These are phyloP conservation scores for Atta colombica DNA, from an alignment of 1,140 invertebrate species.

Conservation along the genomic window DNA sequence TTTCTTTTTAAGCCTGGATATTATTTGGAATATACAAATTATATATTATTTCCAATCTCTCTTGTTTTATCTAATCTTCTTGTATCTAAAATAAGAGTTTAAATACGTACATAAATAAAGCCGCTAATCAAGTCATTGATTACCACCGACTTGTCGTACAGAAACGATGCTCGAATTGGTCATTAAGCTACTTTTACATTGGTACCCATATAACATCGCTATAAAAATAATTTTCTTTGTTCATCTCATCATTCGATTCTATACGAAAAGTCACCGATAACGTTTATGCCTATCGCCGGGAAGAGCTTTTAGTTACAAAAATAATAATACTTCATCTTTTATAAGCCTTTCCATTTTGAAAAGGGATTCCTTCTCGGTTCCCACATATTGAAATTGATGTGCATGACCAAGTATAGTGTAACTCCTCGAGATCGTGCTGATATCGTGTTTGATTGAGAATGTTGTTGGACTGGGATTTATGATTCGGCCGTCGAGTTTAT, in stretches of 20 bases:
- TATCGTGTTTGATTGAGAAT: not conserved
- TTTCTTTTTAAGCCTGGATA: slow-evolving; percentile 8
- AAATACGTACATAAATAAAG: slow-evolving; percentile 18
- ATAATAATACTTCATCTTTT: slow-evolving; percentile 47
- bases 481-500: not conserved
- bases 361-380: not conserved
- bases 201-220: slow-evolving; percentile 48
- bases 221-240: slow-evolving; percentile 57
- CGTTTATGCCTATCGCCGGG: not conserved
- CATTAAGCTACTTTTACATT: slow-evolving; percentile 29
- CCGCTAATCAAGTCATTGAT: not conserved
- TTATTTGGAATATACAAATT: slow-evolving; percentile 16
- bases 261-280: slow-evolving; percentile 17
- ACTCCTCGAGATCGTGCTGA: not conserved
- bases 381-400: slow-evolving; percentile 8
- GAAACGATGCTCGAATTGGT: slow-evolving; percentile 51
- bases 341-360: slow-evolving; percentile 25
- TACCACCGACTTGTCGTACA: slow-evolving; percentile 20
- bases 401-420: not conserved
- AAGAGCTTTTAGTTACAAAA: slow-evolving; percentile 46
- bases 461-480: not conserved
- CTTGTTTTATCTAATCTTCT: not conserved
- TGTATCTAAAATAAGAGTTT: slow-evolving; percentile 30
- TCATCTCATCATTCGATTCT: slow-evolving; percentile 32
- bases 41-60: slow-evolving; percentile 25